Evolutionary conservation across 1,140 invertebrate genomes (phyloP).

Genomic region (Tetramorium parvispinum): DNA sequence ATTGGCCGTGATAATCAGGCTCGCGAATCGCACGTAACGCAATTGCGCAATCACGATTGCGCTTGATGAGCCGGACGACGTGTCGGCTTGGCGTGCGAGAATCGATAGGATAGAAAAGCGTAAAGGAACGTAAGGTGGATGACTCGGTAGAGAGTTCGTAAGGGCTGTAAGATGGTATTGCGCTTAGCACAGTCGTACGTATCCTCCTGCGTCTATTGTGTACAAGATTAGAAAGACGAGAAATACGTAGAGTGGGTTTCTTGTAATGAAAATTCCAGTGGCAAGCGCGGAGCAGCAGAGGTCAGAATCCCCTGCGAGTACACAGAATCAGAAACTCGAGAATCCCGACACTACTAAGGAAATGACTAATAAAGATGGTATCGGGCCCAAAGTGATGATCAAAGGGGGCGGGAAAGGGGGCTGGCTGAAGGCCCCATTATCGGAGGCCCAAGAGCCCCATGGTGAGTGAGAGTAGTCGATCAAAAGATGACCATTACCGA

Average conservation of each 20-base stretch:
- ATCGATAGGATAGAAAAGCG: not conserved
- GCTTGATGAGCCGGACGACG: not conserved
- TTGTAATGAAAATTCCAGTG: slow-evolving; percentile 84
- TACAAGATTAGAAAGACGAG: slow-evolving; percentile 48
- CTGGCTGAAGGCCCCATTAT: slow-evolving; percentile 85
- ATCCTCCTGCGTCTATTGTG: slow-evolving; percentile 54
- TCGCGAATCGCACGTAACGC: slow-evolving; percentile 32
- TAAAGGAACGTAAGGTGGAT: not conserved
- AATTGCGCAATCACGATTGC: slow-evolving; percentile 16
- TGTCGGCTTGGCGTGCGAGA: not conserved
- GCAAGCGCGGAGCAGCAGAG: slow-evolving; percentile 85
- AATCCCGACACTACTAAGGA: slow-evolving; percentile 84
- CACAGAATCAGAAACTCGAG: slow-evolving; percentile 84
- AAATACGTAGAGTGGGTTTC: slow-evolving; percentile 76
- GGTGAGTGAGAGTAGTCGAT: slow-evolving; percentile 84
- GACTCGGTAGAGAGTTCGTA: not conserved
- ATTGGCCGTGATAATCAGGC: slow-evolving; percentile 69
- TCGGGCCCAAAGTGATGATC: slow-evolving; percentile 83
- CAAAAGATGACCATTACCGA: slow-evolving; percentile 78
- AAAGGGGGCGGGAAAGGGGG: slow-evolving; percentile 86
- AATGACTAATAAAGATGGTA: slow-evolving; percentile 85
- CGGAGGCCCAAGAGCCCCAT: slow-evolving; percentile 87
- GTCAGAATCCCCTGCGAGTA: slow-evolving; percentile 84
- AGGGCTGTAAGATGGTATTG: slow-evolving; percentile 8
- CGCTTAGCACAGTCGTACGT: slow-evolving; percentile 42